Percentiles rank a stretch among this genome's conserved stretches.
Evolutionary conservation across 2,113 vertebrate genomes (phyloP).

Genomic region (Petromus typicus): DNA sequence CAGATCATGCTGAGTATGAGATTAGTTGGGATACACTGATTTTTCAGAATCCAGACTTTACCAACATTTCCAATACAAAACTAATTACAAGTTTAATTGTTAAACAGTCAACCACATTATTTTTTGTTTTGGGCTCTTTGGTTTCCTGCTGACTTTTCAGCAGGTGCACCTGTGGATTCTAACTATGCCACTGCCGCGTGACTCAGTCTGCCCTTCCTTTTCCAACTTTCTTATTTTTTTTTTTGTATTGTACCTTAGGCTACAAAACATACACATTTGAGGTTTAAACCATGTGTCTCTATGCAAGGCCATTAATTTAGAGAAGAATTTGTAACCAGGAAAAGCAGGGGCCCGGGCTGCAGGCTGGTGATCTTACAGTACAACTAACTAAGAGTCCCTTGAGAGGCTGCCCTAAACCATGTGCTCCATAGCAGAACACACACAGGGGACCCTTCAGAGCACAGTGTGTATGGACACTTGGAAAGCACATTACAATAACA

Average conservation of each 20-base stretch:
- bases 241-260: not conserved
- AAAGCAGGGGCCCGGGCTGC: not conserved
- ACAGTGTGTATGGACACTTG: not conserved
- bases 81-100: conserved; percentile 87
- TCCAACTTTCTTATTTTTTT: not conserved
- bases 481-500: not conserved
- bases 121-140: conserved; percentile 51
- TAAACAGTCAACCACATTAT: conserved; percentile 83
- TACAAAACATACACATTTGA: not conserved
- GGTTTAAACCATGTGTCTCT: not conserved
- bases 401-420: not conserved
- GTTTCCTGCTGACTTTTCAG: conserved; percentile 65
- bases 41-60: conserved; percentile 72
- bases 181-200: not conserved
- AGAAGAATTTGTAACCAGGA: not conserved
- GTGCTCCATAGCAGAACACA: not conserved
- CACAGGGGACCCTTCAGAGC: not conserved
- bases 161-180: conserved; percentile 80
- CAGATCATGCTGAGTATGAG: conserved; percentile 77
- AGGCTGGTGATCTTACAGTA: not conserved
- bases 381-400: not conserved
- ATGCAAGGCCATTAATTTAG: not conserved
- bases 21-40: conserved; percentile 77
- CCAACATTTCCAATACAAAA: conserved; percentile 85
- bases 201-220: not conserved